Evolutionary conservation across 2,113 vertebrate species (phyloP), one percentile per base, ranked within the genome.

Genomic region (Dendrocopos noguchii): DNA sequence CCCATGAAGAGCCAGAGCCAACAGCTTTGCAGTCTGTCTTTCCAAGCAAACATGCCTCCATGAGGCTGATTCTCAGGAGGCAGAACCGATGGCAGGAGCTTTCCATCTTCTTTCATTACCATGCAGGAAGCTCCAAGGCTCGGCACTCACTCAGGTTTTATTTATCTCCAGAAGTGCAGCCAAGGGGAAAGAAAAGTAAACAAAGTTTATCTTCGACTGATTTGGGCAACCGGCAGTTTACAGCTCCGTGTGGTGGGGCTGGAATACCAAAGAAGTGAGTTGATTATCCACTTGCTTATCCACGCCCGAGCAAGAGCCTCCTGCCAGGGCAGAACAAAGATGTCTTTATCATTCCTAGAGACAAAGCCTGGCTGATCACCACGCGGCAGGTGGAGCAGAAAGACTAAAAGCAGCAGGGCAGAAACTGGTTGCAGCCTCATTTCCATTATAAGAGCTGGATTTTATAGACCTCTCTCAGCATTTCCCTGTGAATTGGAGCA

Each of bases 281-380:
- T 86, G 70, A 52, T 83, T 74, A 79, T 82, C 25, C 9, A 9
- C 64, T 80, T n/a, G 9, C 67, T 72, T 72, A 29, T 67, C 63
- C 44, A 72, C 68, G 84, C 28, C 80, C 0, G 0, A 2, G 0
- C 14, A 22, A 29, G 8, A 56, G 9, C n/a, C 31, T 9, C 1
- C 0, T 0, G 6, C 59, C 72, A 34, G 34, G 67, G 56, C 65
- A 33, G 80, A 80, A 44, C 39, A 76, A 63, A 68, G 17, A 14
- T 59, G 12, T 42, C 42, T 67, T 57, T 55, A 14, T 76, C 1
- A 0, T 22, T 81, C 66, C 16, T 12, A 1, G 31, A 64, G 42
- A 34, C 44, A 84, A 77, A 84, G 75, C 29, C 60, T 44, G 78
- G 46, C 33, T 33, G 12, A 39, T 20, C 60, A 36, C 18, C 0